Conservation (phyloP, 2,888 invertebrate genomes). For the Drosophila maculinotata region DNA sequence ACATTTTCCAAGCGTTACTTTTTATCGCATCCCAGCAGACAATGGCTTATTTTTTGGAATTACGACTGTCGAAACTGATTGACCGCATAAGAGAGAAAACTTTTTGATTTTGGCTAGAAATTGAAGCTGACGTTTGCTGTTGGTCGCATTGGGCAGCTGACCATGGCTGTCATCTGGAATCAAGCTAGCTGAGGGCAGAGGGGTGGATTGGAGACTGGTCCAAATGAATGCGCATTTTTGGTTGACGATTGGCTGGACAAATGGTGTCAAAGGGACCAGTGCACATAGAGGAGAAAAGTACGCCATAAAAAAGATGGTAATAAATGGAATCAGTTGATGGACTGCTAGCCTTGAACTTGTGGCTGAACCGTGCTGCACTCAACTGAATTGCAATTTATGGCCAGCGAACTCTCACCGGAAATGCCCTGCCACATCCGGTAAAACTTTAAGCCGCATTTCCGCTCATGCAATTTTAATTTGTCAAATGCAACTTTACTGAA, state of each 20-base stretch:
- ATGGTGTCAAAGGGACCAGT: conserved; percentile 45
- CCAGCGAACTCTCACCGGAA: conserved; percentile 51
- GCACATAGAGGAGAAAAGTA: too few species aligned
- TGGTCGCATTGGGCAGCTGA: not conserved
- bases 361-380: conserved; percentile 16
- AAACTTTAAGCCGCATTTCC: conserved; percentile 79
- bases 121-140: conserved; percentile 47
- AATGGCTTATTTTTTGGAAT: conserved; percentile 25
- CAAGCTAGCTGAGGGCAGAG: too few species aligned
- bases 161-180: conserved; percentile 22
- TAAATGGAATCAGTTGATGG: conserved; percentile 41
- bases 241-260: conserved; percentile 37
- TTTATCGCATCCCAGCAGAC: conserved; percentile 21
- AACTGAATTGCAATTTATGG: conserved; percentile 59
- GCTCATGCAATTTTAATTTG: conserved; percentile 81
- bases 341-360: conserved; percentile 65
- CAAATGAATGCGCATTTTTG: conserved; percentile 34
- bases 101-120: conserved; percentile 45
- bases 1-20: not conserved
- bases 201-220: conserved; percentile 21
- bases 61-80: conserved; percentile 46
- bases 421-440: conserved; percentile 60
- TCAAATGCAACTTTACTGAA: conserved; percentile 72
- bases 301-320: conserved; percentile 30
- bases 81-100: conserved; percentile 32